Evolutionary conservation across 1,140 invertebrate genomes (phyloP).

Genomic region (Drosophila miranda): DNA sequence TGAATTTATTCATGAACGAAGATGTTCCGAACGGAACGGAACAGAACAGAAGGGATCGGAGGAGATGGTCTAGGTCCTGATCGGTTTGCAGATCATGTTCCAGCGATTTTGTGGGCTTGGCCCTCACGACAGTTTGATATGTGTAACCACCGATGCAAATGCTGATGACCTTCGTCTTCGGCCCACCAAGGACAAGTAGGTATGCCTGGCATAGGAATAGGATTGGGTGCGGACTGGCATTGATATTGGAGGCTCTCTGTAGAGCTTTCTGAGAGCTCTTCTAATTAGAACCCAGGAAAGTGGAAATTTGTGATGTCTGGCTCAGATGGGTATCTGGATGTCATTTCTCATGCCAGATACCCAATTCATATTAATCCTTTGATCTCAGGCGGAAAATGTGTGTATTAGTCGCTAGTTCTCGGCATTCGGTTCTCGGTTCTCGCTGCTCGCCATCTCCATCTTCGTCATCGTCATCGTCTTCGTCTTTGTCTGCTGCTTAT

Average conservation of each 20-base stretch:
- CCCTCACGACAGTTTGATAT: constrained; percentile 54
- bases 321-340: constrained; percentile 43
- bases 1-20: constrained; percentile 72
- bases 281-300: constrained; percentile 66
- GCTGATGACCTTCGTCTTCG: constrained; percentile 73
- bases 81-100: constrained; percentile 65
- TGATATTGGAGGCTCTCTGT: not conserved
- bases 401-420: constrained; percentile 48
- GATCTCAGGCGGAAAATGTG: constrained; percentile 73
- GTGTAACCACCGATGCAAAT: constrained; percentile 62
- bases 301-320: constrained; percentile 62
- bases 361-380: constrained; percentile 64
- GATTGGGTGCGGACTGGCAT: no score
- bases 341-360: constrained; percentile 49
- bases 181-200: constrained; percentile 61
- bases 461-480: not conserved
- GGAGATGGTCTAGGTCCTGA: constrained; percentile 39
- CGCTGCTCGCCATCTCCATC: constrained; percentile 15
- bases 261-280: constrained; percentile 23
- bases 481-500: constrained; percentile 1
- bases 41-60: not conserved
- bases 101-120: constrained; percentile 73
- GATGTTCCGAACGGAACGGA: constrained; percentile 1
- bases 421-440: constrained; percentile 2
- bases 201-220: constrained; percentile 2